A percentile compares a stretch with the other conserved stretches of the same genome.
These are phyloP conservation scores for Pundamilia nyererei DNA, from an alignment of 2,113 vertebrate species.

Conservation along the genomic window DNA sequence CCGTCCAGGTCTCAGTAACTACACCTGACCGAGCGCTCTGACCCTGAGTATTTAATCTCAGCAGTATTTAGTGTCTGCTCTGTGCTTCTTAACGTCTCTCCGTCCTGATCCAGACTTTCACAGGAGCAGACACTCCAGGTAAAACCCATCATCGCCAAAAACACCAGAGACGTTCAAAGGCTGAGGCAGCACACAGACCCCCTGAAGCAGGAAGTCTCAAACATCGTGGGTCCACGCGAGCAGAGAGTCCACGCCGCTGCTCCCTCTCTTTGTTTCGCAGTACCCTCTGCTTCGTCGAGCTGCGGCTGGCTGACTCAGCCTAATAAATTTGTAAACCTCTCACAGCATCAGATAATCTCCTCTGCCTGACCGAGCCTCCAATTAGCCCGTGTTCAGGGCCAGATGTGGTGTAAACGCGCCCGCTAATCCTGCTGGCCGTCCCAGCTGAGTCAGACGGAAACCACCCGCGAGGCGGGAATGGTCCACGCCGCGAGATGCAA, in stretches of 20 bases:
- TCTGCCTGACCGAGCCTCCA: neutral
- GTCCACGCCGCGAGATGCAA: neutral
- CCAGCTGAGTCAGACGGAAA: neutral
- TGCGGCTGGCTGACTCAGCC: neutral
- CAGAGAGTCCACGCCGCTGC: neutral
- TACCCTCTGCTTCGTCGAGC: neutral
- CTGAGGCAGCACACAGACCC: neutral
- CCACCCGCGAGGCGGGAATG: neutral
- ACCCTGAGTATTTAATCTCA: neutral
- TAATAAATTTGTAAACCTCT: neutral
- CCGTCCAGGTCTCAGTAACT: neutral
- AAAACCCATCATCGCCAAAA: neutral
- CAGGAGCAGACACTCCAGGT: neutral
- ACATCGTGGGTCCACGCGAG: neutral
- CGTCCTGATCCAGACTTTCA: neutral
- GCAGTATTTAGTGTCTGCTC: neutral
- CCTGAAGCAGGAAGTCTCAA: neutral
- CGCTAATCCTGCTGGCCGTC: neutral
- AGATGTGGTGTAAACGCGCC: neutral
- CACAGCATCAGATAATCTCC: conserved; percentile 7
- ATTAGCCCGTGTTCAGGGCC: neutral
- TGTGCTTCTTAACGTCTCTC: neutral
- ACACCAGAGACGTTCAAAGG: neutral
- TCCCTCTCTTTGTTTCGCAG: neutral
- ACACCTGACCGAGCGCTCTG: neutral